A percentile compares a stretch with the other conserved stretches of the same genome.
Conservation (phyloP, 2,797 vertebrate species). For the Acrossocheilus wenchowensis region DNA sequence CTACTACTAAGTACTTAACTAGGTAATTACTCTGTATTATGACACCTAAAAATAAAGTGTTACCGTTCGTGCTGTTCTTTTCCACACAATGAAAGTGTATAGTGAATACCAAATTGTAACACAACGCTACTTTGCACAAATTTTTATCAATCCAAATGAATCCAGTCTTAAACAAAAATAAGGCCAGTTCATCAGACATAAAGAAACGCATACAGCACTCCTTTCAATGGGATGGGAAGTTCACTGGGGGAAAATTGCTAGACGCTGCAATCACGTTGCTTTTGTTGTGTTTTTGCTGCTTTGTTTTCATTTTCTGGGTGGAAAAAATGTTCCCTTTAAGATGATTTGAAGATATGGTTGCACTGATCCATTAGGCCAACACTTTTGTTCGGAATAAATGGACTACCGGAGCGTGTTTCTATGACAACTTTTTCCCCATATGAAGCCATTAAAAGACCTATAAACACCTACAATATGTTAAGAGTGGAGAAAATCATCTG, state of each 20-base stretch:
- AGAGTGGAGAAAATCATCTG: slow-evolving; percentile 5
- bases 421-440: neutral
- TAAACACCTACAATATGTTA: slow-evolving; percentile 28
- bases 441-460: slow-evolving; percentile 18
- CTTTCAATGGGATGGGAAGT: neutral
- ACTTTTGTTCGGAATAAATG: slow-evolving; percentile 22
- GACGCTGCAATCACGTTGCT: neutral
- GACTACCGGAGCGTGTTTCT: neutral
- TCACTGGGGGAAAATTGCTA: neutral
- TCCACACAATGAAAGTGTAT: neutral
- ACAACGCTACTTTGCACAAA: too few species aligned
- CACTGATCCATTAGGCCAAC: slow-evolving; percentile 18
- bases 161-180: neutral
- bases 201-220: neutral
- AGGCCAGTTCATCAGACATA: neutral
- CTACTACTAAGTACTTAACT: too few species aligned
- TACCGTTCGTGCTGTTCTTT: neutral
- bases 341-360: neutral
- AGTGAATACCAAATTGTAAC: neutral
- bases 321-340: neutral
- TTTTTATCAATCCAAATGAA: neutral
- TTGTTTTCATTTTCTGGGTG: neutral
- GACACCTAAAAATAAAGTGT: too few species aligned
- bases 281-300: neutral
- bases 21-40: too few species aligned